Conservation (phyloP, 2,113 vertebrate species). For the Gyps fulvus region DNA sequence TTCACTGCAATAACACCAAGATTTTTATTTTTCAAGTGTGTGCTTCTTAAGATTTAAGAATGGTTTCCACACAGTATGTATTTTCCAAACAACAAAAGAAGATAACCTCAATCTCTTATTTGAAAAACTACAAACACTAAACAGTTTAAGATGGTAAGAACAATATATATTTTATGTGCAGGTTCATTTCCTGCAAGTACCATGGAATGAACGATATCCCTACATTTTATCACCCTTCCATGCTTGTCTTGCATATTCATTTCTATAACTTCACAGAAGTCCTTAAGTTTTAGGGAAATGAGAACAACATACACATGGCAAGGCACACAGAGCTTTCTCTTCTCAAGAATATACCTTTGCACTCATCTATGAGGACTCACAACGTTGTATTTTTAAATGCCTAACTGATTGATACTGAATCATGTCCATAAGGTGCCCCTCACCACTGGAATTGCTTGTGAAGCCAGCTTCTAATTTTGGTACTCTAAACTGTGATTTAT, state of each 20-base stretch:
- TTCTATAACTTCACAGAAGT: neutral
- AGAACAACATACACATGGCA: neutral
- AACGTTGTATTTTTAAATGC: neutral
- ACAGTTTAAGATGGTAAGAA: neutral
- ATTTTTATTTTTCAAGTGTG: neutral
- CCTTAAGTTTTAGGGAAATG: neutral
- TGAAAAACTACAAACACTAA: neutral
- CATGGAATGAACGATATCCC: accelerated
- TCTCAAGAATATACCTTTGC: neutral
- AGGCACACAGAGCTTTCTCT: neutral
- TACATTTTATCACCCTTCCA: neutral
- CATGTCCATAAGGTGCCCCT: neutral
- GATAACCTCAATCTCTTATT: neutral
- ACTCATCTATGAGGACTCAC: neutral
- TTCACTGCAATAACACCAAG: neutral
- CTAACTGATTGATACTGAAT: neutral
- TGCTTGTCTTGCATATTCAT: neutral
- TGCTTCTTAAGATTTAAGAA: neutral
- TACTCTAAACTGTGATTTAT: neutral
- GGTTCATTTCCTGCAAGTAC: neutral
- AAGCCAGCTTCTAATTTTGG: neutral
- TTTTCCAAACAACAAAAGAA: neutral
- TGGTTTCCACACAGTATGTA: neutral
- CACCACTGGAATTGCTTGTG: neutral
- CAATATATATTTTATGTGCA: neutral